These are phyloP conservation scores for Parascotia fuliginaria DNA, from an alignment of 2,888 invertebrate species.

Conservation along the genomic window DNA sequence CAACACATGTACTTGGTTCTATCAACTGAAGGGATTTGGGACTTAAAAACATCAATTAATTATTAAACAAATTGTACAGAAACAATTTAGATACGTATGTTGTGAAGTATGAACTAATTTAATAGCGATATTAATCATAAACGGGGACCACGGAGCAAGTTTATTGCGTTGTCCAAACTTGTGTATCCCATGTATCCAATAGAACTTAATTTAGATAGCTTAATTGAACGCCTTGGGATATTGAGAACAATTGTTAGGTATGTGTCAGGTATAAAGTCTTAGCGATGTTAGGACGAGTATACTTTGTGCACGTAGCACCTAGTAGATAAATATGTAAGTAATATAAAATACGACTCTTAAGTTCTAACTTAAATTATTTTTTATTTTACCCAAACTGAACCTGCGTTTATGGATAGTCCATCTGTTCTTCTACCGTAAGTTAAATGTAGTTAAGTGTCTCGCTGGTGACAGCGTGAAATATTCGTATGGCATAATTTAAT, in stretches of 20 bases:
- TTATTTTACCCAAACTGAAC: background rate
- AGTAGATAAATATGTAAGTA: too few species aligned
- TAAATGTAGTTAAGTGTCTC: too few species aligned
- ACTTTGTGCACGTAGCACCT: background rate
- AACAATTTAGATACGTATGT: constrained; percentile 13
- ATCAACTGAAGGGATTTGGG: constrained; percentile 10
- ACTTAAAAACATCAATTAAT: constrained; percentile 4
- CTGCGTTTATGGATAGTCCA: background rate
- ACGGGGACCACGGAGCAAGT: constrained; percentile 41
- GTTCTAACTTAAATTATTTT: background rate
- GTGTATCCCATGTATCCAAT: constrained; percentile 41
- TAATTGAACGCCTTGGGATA: constrained; percentile 47
- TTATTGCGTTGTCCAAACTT: constrained; percentile 52
- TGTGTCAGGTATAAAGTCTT: constrained; percentile 39
- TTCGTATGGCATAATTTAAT: background rate
- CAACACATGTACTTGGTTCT: background rate
- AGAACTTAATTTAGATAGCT: constrained; percentile 52
- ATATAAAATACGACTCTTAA: background rate
- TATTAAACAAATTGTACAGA: constrained; percentile 8
- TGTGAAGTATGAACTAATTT: constrained; percentile 34
- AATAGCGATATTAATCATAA: constrained; percentile 49
- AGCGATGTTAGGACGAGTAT: constrained; percentile 7
- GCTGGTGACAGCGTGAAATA: too few species aligned
- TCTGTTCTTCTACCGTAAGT: too few species aligned
- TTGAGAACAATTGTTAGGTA: constrained; percentile 34